Evolutionary conservation across 2,888 invertebrate genomes (phyloP).

Genomic region (Lottia scabra): DNA sequence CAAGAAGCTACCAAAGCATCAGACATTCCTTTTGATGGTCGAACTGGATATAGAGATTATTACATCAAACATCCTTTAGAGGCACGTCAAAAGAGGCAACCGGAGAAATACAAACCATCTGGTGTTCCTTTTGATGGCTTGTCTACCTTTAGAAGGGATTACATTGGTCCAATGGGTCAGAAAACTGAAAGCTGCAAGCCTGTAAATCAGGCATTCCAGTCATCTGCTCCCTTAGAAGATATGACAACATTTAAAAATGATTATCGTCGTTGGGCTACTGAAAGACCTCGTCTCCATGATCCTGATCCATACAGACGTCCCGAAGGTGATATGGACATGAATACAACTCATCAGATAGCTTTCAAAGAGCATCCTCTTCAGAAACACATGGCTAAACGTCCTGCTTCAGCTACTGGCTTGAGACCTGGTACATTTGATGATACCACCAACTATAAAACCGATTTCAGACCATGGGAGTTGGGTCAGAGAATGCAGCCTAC

Average conservation of each 20-base stretch:
- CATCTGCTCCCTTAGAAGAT: constrained; percentile 65
- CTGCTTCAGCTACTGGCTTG: constrained; percentile 42
- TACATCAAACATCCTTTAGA: constrained; percentile 63
- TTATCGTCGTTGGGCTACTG: constrained; percentile 56
- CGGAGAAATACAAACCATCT: constrained; percentile 54
- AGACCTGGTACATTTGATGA: constrained; percentile 59
- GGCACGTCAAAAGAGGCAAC: constrained; percentile 33
- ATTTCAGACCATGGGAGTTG: constrained; percentile 58
- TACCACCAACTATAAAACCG: constrained; percentile 59
- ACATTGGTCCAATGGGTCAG: constrained; percentile 43
- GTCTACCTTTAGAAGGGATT: constrained; percentile 63
- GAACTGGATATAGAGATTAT: constrained; percentile 63
- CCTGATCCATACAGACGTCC: constrained; percentile 61
- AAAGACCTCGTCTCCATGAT: constrained; percentile 53
- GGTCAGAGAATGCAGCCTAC: constrained; percentile 43
- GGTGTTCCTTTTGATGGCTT: constrained; percentile 61
- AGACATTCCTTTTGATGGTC: constrained; percentile 62
- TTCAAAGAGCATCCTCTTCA: constrained; percentile 56
- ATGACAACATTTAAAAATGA: constrained; percentile 66
- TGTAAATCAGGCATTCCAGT: constrained; percentile 57
- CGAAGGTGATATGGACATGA: constrained; percentile 62
- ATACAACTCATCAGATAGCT: constrained; percentile 61
- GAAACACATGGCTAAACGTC: constrained; percentile 46
- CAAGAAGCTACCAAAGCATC: constrained; percentile 54
- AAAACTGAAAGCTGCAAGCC: constrained; percentile 63